Percentiles rank a stretch among this genome's conserved stretches.
These are phyloP conservation scores for Drosophila biarmipes DNA, from an alignment of 1,140 invertebrate species.

Conservation along the genomic window DNA sequence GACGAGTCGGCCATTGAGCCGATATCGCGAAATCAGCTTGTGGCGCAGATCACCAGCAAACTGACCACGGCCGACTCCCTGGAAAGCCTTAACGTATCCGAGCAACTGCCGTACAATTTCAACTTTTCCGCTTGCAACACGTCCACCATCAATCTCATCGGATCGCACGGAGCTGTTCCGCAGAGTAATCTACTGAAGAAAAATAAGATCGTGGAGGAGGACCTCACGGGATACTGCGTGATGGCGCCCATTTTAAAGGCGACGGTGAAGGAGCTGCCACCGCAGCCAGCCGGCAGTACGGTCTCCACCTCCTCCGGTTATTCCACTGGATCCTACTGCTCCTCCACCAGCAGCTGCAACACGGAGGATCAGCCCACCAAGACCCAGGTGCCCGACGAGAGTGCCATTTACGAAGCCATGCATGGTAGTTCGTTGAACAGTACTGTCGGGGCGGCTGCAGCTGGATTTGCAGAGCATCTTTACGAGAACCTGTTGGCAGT, in stretches of 20 bases:
- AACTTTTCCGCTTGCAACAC: slow-evolving; percentile 80
- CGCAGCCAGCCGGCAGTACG: slow-evolving; percentile 54
- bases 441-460: slow-evolving; percentile 24
- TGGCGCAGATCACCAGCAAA: slow-evolving; percentile 45
- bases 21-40: slow-evolving; percentile 31
- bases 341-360: slow-evolving; percentile 72
- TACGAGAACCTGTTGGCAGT: slow-evolving; percentile 77
- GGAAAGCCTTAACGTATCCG: slow-evolving; percentile 74
- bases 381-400: slow-evolving; percentile 52
- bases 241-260: slow-evolving; percentile 80
- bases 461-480: slow-evolving; percentile 67
- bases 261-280: slow-evolving; percentile 8
- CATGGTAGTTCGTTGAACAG: slow-evolving; percentile 42
- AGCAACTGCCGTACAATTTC: slow-evolving; percentile 76
- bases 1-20: slow-evolving; percentile 65
- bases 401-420: slow-evolving; percentile 75
- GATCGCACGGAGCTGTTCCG: slow-evolving; percentile 67
- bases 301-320: slow-evolving; percentile 78
- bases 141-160: slow-evolving; percentile 80
- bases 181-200: slow-evolving; percentile 40
- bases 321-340: slow-evolving; percentile 72
- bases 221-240: slow-evolving; percentile 78
- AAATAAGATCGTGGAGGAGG: slow-evolving; percentile 73
- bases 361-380: slow-evolving; percentile 52
- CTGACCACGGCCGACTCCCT: slow-evolving; percentile 59